Evolutionary conservation across 2,113 vertebrate species (phyloP).

Genomic region (Nansenia antarctica): DNA sequence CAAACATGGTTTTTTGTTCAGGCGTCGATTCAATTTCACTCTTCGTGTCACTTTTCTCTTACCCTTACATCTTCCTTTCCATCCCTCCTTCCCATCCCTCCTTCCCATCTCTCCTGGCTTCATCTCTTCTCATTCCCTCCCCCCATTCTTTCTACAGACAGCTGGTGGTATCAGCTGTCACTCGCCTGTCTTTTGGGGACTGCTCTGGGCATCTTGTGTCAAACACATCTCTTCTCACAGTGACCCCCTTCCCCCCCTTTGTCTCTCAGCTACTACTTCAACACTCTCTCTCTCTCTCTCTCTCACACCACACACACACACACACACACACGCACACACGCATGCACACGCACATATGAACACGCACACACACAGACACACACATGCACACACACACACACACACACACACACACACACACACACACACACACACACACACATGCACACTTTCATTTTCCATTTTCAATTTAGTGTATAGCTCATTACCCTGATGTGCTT

Average conservation of each 20-base stretch:
- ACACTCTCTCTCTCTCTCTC: neutral
- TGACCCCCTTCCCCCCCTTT: neutral
- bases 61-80: neutral
- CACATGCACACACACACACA: neutral
- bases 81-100: neutral
- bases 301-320: slow-evolving; percentile 7
- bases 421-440: neutral
- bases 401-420: neutral
- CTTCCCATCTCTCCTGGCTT: neutral
- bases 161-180: neutral
- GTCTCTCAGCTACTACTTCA: neutral
- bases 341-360: neutral
- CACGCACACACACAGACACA: slow-evolving; percentile 2
- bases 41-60: neutral
- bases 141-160: neutral
- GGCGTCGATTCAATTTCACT: too few species aligned
- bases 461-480: slow-evolving; percentile 8
- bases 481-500: neutral
- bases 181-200: slow-evolving; percentile 7
- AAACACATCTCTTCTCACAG: neutral
- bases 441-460: neutral
- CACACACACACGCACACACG: neutral
- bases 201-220: neutral
- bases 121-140: slow-evolving; percentile 3
- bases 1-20: neutral